A percentile compares a stretch with the other conserved stretches of the same genome.
Conservation (phyloP, 2,888 invertebrate genomes). For the Chelonus formosanus region DNA sequence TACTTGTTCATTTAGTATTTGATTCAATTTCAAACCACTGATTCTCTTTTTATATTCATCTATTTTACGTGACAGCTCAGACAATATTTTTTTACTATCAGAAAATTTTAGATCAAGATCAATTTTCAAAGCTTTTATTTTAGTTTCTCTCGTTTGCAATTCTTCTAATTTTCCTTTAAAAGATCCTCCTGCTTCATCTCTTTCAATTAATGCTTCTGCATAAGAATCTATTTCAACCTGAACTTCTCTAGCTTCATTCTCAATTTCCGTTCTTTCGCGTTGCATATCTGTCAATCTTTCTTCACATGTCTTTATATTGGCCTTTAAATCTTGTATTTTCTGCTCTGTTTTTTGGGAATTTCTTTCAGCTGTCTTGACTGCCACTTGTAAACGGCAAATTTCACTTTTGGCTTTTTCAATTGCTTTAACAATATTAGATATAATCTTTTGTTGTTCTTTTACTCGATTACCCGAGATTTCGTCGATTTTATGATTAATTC, state of each 20-base stretch:
- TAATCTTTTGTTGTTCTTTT: slow-evolving; percentile 75
- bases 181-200: slow-evolving; percentile 67
- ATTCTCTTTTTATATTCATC: slow-evolving; percentile 70
- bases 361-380: slow-evolving; percentile 73
- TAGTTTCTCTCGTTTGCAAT: slow-evolving; percentile 73
- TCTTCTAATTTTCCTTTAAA: slow-evolving; percentile 73
- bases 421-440: slow-evolving; percentile 74
- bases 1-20: slow-evolving; percentile 68
- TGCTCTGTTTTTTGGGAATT: slow-evolving; percentile 80
- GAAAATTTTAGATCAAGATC: slow-evolving; percentile 79
- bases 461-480: slow-evolving; percentile 76
- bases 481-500: slow-evolving; percentile 74
- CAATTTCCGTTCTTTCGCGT: slow-evolving; percentile 70
- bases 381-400: slow-evolving; percentile 75
- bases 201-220: slow-evolving; percentile 69
- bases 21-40: slow-evolving; percentile 70
- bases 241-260: slow-evolving; percentile 68
- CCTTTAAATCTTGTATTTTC: slow-evolving; percentile 77
- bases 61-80: slow-evolving; percentile 69
- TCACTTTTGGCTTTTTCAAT: slow-evolving; percentile 78
- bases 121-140: slow-evolving; percentile 75
- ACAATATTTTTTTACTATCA: slow-evolving; percentile 69
- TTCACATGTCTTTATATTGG: slow-evolving; percentile 76
- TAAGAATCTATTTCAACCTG: slow-evolving; percentile 70
- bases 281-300: slow-evolving; percentile 71